Percentiles rank a stretch among this genome's conserved stretches.
Conservation (phyloP, 2,113 vertebrate species). For the Malurus elegans region DNA sequence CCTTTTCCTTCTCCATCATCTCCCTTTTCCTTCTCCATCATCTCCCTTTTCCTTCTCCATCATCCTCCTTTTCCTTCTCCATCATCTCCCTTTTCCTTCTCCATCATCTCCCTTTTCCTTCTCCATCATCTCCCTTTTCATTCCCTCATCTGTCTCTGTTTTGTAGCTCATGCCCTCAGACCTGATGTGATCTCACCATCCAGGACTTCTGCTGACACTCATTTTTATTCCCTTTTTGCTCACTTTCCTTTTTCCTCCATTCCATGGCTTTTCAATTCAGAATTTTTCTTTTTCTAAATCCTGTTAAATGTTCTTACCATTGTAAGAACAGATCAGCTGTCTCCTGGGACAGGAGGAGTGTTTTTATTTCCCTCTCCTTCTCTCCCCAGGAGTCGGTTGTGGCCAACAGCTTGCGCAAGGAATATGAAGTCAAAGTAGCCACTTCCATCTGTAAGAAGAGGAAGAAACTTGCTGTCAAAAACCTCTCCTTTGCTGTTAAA, state of each 20-base stretch:
- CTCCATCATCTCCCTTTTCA: background rate
- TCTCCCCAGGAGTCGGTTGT: slow-evolving; percentile 76
- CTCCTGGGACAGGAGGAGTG: background rate
- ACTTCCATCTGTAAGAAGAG: slow-evolving; percentile 69
- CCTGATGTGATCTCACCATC: fast-evolving
- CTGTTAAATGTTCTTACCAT: background rate
- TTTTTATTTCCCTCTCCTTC: background rate
- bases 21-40: too few relatives aligned
- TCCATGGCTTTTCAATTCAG: background rate
- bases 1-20: too few relatives aligned
- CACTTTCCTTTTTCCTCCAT: background rate
- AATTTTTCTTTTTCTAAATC: background rate
- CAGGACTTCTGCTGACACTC: background rate
- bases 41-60: too few relatives aligned
- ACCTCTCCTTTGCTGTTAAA: slow-evolving; percentile 86
- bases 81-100: too few relatives aligned
- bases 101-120: background rate
- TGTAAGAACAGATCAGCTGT: background rate
- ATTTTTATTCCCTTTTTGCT: background rate
- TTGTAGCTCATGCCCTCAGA: background rate
- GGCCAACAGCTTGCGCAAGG: slow-evolving; percentile 82
- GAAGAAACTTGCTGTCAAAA: slow-evolving; percentile 82
- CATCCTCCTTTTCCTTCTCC: too few relatives aligned
- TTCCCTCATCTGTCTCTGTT: background rate
- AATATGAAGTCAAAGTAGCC: slow-evolving; percentile 75